These are phyloP conservation scores for Notiomystis cincta DNA, from an alignment of 2,113 vertebrate genomes.

Conservation along the genomic window DNA sequence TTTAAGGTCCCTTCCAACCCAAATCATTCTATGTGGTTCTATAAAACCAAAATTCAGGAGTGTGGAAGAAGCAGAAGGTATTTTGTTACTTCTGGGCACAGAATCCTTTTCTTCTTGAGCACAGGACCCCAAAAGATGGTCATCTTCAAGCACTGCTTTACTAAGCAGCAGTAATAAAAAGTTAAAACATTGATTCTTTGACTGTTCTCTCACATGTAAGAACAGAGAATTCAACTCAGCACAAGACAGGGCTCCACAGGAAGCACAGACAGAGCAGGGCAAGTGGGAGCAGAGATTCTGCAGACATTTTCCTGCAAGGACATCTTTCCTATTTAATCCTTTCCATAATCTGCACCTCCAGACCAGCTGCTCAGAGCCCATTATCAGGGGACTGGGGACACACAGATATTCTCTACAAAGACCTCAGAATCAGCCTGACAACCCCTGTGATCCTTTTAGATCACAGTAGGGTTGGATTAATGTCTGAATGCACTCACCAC, in stretches of 20 bases:
- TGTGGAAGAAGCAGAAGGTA: not conserved
- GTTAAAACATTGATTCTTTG: not conserved
- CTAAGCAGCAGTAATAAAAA: not conserved
- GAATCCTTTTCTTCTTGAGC: not conserved
- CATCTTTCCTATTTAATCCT: not conserved
- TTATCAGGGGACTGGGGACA: not conserved
- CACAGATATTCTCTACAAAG: not conserved
- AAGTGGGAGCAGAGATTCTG: not conserved
- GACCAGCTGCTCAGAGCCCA: not conserved
- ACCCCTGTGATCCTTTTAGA: not conserved
- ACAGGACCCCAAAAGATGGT: fast-evolving
- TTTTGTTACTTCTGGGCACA: not conserved
- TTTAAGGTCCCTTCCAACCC: too few species aligned
- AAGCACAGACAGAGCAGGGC: not conserved
- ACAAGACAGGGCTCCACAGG: not conserved
- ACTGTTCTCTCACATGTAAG: not conserved
- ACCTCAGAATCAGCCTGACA: not conserved
- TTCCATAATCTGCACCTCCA: not conserved
- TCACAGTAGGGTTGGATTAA: not conserved
- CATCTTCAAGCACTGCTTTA: not conserved
- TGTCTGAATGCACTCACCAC: not conserved
- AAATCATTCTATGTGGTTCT: not conserved
- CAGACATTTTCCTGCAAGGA: not conserved
- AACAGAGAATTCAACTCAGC: not conserved
- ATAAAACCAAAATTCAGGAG: not conserved